A percentile compares a stretch with the other conserved stretches of the same genome.
Conservation (phyloP, 2,113 vertebrate species). For the Plecotus auritus region DNA sequence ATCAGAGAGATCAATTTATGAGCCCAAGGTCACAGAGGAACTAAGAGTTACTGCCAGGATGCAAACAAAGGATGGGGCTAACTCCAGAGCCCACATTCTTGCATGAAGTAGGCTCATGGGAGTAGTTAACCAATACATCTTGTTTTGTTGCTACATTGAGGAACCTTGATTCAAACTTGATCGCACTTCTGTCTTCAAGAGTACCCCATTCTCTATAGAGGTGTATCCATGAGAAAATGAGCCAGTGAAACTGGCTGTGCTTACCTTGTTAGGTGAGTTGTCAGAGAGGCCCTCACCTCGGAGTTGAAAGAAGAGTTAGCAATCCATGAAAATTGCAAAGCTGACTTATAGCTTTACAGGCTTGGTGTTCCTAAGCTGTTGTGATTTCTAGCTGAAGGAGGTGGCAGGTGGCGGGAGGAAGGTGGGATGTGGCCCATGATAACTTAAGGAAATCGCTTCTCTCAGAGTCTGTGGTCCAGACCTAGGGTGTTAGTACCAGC, state of each 20-base stretch:
- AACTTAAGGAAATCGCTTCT: background rate
- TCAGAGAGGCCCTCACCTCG: background rate
- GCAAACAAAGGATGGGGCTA: background rate
- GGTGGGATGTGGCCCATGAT: background rate
- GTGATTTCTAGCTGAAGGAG: background rate
- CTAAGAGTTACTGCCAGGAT: background rate
- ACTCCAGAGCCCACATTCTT: background rate
- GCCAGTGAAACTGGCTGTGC: background rate
- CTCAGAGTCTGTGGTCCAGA: background rate
- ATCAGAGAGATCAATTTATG: background rate
- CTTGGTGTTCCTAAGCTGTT: background rate
- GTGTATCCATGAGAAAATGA: background rate
- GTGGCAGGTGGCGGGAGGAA: background rate
- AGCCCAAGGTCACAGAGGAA: background rate
- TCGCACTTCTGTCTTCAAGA: background rate
- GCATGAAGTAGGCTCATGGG: background rate
- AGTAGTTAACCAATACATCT: background rate
- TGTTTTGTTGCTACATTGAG: background rate
- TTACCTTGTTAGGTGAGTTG: conserved; percentile 27
- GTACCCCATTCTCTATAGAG: background rate
- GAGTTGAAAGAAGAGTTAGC: background rate
- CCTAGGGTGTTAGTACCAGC: background rate
- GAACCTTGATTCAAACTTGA: background rate
- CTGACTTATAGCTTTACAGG: background rate
- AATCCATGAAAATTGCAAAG: background rate